A percentile compares a stretch with the other conserved stretches of the same genome.
Conservation (phyloP, 2,113 vertebrate genomes). For the Hypanus sabinus region DNA sequence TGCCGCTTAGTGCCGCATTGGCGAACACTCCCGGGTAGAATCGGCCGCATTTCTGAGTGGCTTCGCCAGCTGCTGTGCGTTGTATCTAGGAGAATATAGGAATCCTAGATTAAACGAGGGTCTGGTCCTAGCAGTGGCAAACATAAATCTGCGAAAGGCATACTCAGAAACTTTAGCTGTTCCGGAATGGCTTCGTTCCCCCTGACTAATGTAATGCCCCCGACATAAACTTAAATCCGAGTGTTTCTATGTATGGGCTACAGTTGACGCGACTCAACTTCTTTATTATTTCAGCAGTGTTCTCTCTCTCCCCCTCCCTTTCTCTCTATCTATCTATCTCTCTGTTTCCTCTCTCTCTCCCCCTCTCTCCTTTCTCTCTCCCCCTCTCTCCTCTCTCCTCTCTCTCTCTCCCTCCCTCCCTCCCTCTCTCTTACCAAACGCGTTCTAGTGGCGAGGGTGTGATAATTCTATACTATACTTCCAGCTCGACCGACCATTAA, state of each 20-base stretch:
- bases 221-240: neutral
- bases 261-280: neutral
- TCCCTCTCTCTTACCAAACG: too few relatives aligned
- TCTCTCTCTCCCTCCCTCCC: neutral
- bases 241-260: neutral
- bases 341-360: too few relatives aligned
- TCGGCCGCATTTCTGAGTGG: neutral
- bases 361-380: too few relatives aligned
- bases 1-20: neutral
- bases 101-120: too few relatives aligned
- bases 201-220: neutral
- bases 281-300: neutral
- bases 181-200: neutral
- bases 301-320: neutral
- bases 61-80: neutral
- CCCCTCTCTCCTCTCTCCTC: too few relatives aligned
- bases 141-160: neutral
- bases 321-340: too few relatives aligned
- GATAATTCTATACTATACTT: neutral
- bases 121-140: too few relatives aligned
- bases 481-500: neutral
- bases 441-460: neutral
- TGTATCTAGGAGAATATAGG: neutral
- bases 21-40: neutral
- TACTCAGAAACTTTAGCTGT: neutral